phyloP scores from a whole-genome alignment of 2,888 invertebrate species.

The Habroteleia sp. region DNA sequence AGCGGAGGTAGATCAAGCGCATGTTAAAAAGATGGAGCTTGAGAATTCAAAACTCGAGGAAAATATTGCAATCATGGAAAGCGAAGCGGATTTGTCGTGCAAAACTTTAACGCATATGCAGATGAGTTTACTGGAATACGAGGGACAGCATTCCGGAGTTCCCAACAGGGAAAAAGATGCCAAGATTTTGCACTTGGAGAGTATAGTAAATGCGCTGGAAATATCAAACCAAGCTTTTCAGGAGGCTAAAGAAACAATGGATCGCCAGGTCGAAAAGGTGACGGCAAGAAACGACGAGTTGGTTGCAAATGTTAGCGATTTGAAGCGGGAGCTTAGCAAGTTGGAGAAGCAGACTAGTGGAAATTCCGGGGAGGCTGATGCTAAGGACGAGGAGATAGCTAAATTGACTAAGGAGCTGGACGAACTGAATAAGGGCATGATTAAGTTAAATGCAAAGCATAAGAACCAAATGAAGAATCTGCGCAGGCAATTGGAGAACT shows the following conservation, averaged over 20 bases:
- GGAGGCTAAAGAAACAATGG: constrained; percentile 74
- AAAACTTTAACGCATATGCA: too few relatives aligned
- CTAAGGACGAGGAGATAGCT: constrained; percentile 75
- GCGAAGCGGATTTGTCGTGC: too few relatives aligned
- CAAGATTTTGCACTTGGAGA: constrained; percentile 81
- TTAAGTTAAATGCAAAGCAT: constrained; percentile 88
- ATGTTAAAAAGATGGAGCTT: too few relatives aligned
- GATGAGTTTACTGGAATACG: too few relatives aligned
- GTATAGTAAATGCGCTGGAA: constrained; percentile 76
- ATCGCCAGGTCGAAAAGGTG: constrained; percentile 71
- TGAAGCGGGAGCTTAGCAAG: constrained; percentile 72
- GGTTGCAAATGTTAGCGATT: constrained; percentile 69
- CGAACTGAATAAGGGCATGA: constrained; percentile 88
- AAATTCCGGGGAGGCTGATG: constrained; percentile 65
- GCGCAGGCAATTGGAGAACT: constrained; percentile 85
- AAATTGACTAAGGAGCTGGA: constrained; percentile 88
- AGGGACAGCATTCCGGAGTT: too few relatives aligned
- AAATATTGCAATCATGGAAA: too few relatives aligned
- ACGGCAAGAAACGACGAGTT: constrained; percentile 73
- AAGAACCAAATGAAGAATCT: constrained; percentile 88
- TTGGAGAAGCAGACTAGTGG: constrained; percentile 71
- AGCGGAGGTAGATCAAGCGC: too few relatives aligned
- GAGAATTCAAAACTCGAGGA: too few relatives aligned
- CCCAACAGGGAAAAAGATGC: constrained; percentile 77
- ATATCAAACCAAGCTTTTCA: constrained; percentile 73